Conservation (phyloP, 2,113 vertebrate species). For the Plotosus lineatus region DNA sequence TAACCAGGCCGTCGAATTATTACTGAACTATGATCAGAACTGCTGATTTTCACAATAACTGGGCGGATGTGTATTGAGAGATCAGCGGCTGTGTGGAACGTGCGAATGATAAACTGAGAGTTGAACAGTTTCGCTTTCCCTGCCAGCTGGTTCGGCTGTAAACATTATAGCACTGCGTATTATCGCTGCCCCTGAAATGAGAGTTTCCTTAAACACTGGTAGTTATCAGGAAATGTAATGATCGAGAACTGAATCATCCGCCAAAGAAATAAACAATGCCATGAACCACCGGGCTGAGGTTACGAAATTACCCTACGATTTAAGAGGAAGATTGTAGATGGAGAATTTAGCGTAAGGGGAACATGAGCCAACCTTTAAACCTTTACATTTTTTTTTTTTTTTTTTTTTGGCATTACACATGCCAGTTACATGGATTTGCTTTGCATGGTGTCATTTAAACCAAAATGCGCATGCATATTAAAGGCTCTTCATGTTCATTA, state of each 20-base stretch:
- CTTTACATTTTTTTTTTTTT: not conserved
- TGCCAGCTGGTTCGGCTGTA: not conserved
- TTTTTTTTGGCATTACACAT: not conserved
- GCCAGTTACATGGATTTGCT: constrained; percentile 35
- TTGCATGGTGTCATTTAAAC: constrained; percentile 33
- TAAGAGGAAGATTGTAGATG: constrained; percentile 7
- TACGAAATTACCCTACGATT: constrained; percentile 8
- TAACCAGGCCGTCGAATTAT: not conserved
- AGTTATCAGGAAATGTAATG: not conserved
- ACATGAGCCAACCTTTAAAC: constrained; percentile 11
- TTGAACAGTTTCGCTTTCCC: not conserved
- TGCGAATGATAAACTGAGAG: not conserved
- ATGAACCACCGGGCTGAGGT: not conserved
- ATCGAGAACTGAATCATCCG: not conserved
- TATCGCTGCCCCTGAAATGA: not conserved
- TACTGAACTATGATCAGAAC: not conserved
- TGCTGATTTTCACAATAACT: not conserved
- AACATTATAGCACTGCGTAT: not conserved
- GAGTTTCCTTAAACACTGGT: not conserved
- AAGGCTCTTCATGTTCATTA: constrained; percentile 32
- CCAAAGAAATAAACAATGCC: not conserved
- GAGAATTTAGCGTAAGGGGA: not conserved
- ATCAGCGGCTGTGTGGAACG: not conserved
- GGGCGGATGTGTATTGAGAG: not conserved
- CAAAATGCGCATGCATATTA: constrained; percentile 34